These are phyloP conservation scores for Rissa tridactyla DNA, from an alignment of 2,113 vertebrate genomes.

Conservation along the genomic window DNA sequence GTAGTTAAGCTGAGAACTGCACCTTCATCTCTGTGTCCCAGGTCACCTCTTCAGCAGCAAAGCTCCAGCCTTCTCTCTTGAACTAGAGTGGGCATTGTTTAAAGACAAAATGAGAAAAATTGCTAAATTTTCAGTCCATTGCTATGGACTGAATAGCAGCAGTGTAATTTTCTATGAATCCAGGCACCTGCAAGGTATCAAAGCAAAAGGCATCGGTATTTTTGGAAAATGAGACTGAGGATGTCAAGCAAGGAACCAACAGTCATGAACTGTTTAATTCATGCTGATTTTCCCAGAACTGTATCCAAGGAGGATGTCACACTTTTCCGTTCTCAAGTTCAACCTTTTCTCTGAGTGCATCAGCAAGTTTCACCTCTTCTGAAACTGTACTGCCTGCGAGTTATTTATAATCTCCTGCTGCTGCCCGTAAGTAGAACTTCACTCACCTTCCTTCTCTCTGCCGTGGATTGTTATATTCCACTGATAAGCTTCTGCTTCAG, in stretches of 20 bases:
- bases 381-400: background rate
- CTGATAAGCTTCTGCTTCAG: background rate
- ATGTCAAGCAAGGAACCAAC: background rate
- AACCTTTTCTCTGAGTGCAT: background rate
- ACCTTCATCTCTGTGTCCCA: background rate
- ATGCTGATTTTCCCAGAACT: background rate
- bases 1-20: background rate
- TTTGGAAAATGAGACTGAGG: background rate
- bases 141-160: background rate
- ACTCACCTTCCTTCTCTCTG: background rate
- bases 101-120: background rate
- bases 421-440: background rate
- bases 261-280: background rate
- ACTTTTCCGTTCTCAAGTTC: background rate
- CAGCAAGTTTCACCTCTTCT: slow-evolving; percentile 3
- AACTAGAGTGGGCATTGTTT: background rate
- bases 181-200: slow-evolving; percentile 8
- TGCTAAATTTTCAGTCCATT: background rate
- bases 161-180: background rate
- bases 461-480: background rate
- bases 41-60: background rate
- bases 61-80: background rate
- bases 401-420: slow-evolving; percentile 9
- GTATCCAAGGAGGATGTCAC: background rate
- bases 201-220: background rate